Conservation (phyloP, 1,140 invertebrate species). For the Achroia grisella region DNA sequence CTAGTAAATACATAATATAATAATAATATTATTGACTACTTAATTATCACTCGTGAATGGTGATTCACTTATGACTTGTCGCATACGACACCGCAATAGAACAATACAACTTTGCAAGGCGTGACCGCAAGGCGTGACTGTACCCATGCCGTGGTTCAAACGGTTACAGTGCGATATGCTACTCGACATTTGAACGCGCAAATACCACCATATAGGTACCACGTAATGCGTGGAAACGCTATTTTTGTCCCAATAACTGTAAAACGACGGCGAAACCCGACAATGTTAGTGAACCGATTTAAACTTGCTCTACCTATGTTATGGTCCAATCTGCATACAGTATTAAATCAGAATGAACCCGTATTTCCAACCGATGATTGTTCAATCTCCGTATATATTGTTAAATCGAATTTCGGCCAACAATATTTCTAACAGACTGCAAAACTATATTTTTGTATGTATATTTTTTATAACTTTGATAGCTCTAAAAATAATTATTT, state of each 20-base stretch:
- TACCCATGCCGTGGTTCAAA: slow-evolving; percentile 24
- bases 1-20: too few species aligned
- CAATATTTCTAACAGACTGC: too few species aligned
- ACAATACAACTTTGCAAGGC: slow-evolving; percentile 29
- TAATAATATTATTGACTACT: neutral
- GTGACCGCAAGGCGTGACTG: slow-evolving; percentile 36
- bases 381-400: too few species aligned
- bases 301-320: too few species aligned
- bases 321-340: too few species aligned
- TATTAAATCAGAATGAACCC: too few species aligned
- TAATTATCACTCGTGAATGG: neutral
- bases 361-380: too few species aligned
- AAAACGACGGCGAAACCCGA: neutral
- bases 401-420: too few species aligned
- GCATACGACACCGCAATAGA: slow-evolving; percentile 16
- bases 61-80: slow-evolving; percentile 5
- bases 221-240: slow-evolving; percentile 1
- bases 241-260: slow-evolving; percentile 1
- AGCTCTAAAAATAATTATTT: too few species aligned
- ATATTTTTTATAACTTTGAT: too few species aligned
- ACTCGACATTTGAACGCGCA: neutral
- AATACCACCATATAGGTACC: neutral
- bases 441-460: too few species aligned
- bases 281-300: too few species aligned
- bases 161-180: slow-evolving; percentile 15